Conservation (phyloP, 2,797 vertebrate genomes). For the Coregonus sp. region DNA sequence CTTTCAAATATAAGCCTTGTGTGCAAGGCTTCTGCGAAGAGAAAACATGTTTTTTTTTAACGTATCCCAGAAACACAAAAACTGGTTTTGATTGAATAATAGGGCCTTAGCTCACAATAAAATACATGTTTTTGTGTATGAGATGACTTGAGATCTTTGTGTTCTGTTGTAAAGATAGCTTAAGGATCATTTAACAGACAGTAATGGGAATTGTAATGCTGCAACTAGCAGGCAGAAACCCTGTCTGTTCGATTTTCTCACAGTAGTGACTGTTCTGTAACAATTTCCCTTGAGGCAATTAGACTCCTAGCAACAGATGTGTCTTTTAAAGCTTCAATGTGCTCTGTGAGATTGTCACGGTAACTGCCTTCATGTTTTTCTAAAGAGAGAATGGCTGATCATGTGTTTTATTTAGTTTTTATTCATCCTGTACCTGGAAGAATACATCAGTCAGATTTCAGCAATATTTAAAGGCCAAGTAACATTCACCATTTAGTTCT, state of each 20-base stretch:
- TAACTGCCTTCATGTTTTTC: neutral
- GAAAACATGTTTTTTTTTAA: too few species aligned
- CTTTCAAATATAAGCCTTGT: too few species aligned
- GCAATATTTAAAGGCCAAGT: neutral
- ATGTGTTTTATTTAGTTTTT: neutral
- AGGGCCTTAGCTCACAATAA: too few species aligned
- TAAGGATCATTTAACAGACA: neutral
- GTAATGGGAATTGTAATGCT: neutral
- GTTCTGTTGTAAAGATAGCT: neutral
- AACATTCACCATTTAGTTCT: neutral
- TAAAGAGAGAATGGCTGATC: neutral
- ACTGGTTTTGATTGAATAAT: too few species aligned
- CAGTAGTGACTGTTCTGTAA: neutral
- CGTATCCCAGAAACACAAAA: too few species aligned
- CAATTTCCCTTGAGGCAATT: neutral
- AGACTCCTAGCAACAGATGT: slow-evolving; percentile 11
- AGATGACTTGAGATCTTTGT: too few species aligned
- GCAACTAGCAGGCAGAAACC: neutral
- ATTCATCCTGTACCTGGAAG: neutral
- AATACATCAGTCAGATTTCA: neutral
- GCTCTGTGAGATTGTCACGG: too few species aligned
- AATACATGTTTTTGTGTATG: too few species aligned
- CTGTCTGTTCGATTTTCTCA: neutral
- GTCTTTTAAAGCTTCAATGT: neutral
- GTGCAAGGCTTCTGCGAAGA: too few species aligned